Evolutionary conservation across 2,888 invertebrate species (phyloP).

Genomic region (Ormyrus pomaceus): DNA sequence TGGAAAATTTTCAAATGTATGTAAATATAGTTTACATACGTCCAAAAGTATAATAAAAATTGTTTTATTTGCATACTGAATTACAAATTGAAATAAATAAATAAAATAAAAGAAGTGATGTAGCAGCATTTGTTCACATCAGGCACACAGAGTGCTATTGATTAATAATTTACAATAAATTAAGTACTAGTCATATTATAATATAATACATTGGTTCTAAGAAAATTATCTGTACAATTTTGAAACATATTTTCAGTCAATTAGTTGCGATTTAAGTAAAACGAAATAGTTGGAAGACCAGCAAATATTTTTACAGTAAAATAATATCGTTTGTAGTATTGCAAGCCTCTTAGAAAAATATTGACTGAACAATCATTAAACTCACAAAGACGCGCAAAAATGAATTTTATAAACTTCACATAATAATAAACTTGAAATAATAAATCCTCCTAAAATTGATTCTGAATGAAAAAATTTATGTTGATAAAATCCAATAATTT

Average conservation of each 20-base stretch:
- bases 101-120: slow-evolving; percentile 20
- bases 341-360: neutral
- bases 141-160: neutral
- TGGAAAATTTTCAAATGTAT: slow-evolving; percentile 9
- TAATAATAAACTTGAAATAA: neutral
- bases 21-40: neutral
- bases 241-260: slow-evolving; percentile 25
- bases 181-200: slow-evolving; percentile 33
- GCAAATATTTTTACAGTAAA: slow-evolving; percentile 7
- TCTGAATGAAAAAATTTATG: neutral
- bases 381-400: slow-evolving; percentile 2
- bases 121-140: slow-evolving; percentile 6
- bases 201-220: slow-evolving; percentile 23
- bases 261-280: slow-evolving; percentile 7
- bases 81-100: slow-evolving; percentile 25
- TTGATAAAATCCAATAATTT: neutral
- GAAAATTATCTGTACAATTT: slow-evolving; percentile 19
- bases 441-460: neutral
- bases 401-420: neutral
- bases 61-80: neutral
- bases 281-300: neutral
- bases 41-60: neutral
- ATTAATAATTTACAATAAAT: slow-evolving; percentile 31
- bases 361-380: neutral
- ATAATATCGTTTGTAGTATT: slow-evolving; percentile 36